Conservation (phyloP, 2,113 vertebrate genomes). For the Gasterosteus aculeatus region DNA sequence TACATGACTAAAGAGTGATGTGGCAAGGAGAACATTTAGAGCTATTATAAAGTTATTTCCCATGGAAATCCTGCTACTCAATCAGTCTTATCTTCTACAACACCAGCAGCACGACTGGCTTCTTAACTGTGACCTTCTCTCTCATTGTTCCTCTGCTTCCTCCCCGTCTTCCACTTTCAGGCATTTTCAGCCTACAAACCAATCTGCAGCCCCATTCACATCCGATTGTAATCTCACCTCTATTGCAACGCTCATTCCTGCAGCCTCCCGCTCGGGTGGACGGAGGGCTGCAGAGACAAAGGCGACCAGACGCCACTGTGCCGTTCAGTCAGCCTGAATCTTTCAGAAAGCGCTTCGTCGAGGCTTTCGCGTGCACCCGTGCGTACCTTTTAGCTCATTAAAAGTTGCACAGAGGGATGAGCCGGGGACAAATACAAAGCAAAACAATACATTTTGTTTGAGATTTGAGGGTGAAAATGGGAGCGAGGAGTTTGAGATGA, state of each 20-base stretch:
- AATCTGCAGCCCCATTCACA: constrained; percentile 76
- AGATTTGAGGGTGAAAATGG: constrained; percentile 63
- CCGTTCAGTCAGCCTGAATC: constrained; percentile 68
- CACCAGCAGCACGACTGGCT: constrained; percentile 10
- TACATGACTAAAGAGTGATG: constrained; percentile 21
- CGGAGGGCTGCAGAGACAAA: constrained; percentile 51
- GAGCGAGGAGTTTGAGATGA: constrained; percentile 68
- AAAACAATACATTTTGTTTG: constrained; percentile 67
- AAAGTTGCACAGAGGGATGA: constrained; percentile 58
- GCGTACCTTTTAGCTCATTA: constrained; percentile 72
- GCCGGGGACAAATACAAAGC: constrained; percentile 32
- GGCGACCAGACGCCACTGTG: constrained; percentile 38
- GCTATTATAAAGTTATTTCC: constrained; percentile 24
- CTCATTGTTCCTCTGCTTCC: constrained; percentile 61
- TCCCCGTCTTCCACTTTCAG: constrained; percentile 65
- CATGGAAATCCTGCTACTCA: constrained; percentile 52
- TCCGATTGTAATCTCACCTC: constrained; percentile 77
- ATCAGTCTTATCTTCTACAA: constrained; percentile 32
- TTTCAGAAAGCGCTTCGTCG: constrained; percentile 72
- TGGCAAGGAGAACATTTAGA: not conserved
- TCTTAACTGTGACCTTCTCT: constrained; percentile 69
- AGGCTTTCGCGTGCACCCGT: constrained; percentile 64
- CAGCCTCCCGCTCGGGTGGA: constrained; percentile 54
- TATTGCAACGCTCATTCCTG: constrained; percentile 63
- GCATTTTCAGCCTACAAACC: constrained; percentile 70